Conservation (phyloP, 2,113 vertebrate genomes). For the Xiphorhynchus elegans region DNA sequence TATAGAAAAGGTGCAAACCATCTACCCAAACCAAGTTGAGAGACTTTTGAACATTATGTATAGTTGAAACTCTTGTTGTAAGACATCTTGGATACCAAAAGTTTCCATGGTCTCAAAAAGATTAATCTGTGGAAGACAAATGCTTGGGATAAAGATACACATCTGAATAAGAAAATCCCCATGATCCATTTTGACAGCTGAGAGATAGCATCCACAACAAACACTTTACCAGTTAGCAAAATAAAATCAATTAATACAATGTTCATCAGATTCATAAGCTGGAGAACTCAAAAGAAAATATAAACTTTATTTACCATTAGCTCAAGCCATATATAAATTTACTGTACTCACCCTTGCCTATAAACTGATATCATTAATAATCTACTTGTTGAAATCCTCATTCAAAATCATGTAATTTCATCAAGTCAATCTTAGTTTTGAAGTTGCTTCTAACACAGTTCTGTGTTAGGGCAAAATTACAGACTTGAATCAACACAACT, state of each 20-base stretch:
- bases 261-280: neutral
- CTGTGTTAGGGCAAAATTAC: neutral
- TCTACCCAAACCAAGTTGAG: neutral
- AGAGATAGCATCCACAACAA: neutral
- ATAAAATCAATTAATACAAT: neutral
- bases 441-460: neutral
- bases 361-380: neutral
- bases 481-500: neutral
- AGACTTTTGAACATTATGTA: neutral
- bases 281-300: neutral
- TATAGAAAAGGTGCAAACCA: neutral
- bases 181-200: neutral
- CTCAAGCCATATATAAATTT: neutral
- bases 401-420: neutral
- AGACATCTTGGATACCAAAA: neutral
- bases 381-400: neutral
- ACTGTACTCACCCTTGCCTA: neutral
- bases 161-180: neutral
- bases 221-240: neutral
- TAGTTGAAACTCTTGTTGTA: neutral
- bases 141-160: neutral
- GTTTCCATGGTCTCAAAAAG: neutral
- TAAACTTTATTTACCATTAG: neutral
- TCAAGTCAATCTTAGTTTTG: neutral
- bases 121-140: neutral